Conservation (phyloP, 2,888 invertebrate genomes). For the Cephus rjabovi region DNA sequence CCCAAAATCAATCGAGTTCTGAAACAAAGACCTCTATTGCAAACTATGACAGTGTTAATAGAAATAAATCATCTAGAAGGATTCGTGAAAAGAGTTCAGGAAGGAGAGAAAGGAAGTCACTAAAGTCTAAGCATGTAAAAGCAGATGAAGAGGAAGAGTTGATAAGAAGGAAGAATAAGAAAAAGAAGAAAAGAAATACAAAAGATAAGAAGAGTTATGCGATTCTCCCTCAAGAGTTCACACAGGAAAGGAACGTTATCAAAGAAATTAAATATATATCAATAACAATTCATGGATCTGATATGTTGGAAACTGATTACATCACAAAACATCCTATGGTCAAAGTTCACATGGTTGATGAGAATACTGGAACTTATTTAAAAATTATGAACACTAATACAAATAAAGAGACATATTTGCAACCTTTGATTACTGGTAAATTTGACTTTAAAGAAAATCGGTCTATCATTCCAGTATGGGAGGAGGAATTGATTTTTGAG, state of each 20-base stretch:
- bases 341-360: constrained; percentile 72
- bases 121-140: background rate
- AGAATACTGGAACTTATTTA: constrained; percentile 70
- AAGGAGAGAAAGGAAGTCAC: constrained; percentile 16
- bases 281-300: constrained; percentile 71
- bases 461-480: constrained; percentile 72
- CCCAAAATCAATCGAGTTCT: background rate
- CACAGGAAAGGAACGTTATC: constrained; percentile 12
- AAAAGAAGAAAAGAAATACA: constrained; percentile 22
- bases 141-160: constrained; percentile 15
- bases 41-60: background rate
- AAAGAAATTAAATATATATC: constrained; percentile 63
- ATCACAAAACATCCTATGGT: constrained; percentile 74
- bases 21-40: background rate
- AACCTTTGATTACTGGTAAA: constrained; percentile 73
- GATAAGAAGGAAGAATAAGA: constrained; percentile 16
- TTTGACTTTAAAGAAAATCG: constrained; percentile 71
- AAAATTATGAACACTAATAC: constrained; percentile 50
- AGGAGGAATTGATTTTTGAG: constrained; percentile 75
- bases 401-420: constrained; percentile 60
- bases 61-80: background rate
- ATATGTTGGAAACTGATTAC: constrained; percentile 72
- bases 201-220: constrained; percentile 20
- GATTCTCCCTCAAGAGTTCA: background rate
- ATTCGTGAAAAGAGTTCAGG: background rate